Conservation (phyloP, 2,888 invertebrate species). For the Ecliptopera silaceata region DNA sequence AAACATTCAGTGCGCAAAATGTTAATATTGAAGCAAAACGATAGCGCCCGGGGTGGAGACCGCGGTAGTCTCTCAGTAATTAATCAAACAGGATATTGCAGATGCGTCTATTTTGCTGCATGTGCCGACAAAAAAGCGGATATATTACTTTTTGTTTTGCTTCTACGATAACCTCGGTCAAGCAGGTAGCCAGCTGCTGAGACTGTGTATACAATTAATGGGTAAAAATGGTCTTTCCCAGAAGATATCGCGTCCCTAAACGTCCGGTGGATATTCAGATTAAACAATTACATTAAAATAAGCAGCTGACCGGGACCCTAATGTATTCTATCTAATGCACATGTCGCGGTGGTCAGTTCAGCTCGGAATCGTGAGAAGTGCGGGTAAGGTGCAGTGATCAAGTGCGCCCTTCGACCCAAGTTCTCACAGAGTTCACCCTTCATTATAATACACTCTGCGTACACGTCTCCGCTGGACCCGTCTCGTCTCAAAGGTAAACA, state of each 20-base stretch:
- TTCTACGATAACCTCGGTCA: constrained; percentile 64
- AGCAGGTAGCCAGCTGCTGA: constrained; percentile 68
- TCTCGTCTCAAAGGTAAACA: constrained; percentile 75
- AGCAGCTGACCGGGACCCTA: constrained; percentile 74
- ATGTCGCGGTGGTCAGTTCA: constrained; percentile 65
- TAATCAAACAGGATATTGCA: constrained; percentile 66
- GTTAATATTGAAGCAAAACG: constrained; percentile 33
- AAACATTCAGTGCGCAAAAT: constrained; percentile 21
- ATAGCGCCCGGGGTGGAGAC: background rate
- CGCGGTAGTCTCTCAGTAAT: constrained; percentile 47
- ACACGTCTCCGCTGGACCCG: constrained; percentile 61
- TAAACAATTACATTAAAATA: constrained; percentile 60
- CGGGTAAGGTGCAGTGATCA: constrained; percentile 74
- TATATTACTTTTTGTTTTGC: constrained; percentile 65
- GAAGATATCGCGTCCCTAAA: constrained; percentile 46
- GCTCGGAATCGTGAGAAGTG: constrained; percentile 75
- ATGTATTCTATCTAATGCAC: constrained; percentile 79
- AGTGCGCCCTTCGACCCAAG: constrained; percentile 74
- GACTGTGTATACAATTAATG: constrained; percentile 51
- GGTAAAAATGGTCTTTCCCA: constrained; percentile 56
- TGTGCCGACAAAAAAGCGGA: constrained; percentile 62
- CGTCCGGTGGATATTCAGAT: constrained; percentile 57
- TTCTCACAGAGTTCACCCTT: constrained; percentile 77
- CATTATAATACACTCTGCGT: constrained; percentile 76
- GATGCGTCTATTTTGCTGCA: constrained; percentile 64